These are phyloP conservation scores for Stenurella melanura DNA, from an alignment of 2,888 invertebrate species.

Conservation along the genomic window DNA sequence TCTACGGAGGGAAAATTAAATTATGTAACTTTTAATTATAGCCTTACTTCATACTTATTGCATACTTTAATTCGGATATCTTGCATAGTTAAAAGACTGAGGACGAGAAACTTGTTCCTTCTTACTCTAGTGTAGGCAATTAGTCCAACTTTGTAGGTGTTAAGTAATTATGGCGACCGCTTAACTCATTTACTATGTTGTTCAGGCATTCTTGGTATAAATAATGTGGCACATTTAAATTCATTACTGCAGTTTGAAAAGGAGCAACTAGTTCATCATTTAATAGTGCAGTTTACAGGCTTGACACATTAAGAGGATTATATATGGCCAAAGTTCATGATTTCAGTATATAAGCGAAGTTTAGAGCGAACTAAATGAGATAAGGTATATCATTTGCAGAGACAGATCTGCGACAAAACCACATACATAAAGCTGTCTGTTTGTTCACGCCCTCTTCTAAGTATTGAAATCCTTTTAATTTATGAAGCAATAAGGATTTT, in stretches of 20 bases:
- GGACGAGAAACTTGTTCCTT: not conserved
- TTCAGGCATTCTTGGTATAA: not conserved
- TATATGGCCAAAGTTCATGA: conserved; percentile 18
- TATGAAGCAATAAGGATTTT: not conserved
- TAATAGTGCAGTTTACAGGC: not conserved
- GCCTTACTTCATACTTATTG: not conserved
- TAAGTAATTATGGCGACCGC: not conserved
- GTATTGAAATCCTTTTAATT: not conserved
- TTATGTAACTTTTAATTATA: too few species aligned
- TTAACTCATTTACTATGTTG: not conserved
- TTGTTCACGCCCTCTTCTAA: not conserved
- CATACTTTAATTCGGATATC: not conserved
- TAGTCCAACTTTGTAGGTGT: not conserved
- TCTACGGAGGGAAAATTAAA: too few species aligned
- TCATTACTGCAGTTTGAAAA: not conserved
- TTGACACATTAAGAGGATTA: not conserved
- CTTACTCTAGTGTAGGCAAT: not conserved
- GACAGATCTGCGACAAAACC: not conserved
- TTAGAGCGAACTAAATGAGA: not conserved
- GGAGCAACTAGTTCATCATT: not conserved
- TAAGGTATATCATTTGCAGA: not conserved
- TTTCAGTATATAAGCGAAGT: not conserved
- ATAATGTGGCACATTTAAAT: not conserved
- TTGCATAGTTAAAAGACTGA: not conserved
- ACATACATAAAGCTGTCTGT: not conserved